phyloP scores from a whole-genome alignment of 1,140 invertebrate genomes.

The Sesamia nonagrioides region DNA sequence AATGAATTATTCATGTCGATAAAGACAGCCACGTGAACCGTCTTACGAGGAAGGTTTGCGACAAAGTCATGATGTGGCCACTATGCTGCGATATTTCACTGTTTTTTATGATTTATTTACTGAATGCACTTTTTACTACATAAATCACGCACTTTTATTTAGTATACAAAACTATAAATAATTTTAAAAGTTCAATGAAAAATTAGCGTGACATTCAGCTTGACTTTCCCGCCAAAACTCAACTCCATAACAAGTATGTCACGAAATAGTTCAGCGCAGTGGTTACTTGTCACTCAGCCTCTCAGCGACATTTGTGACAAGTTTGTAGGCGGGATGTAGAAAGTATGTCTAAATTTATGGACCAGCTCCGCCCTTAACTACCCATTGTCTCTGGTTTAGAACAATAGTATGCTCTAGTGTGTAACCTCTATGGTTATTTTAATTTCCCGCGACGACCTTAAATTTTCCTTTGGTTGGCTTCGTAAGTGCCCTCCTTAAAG shows the following conservation, averaged over 20 bases:
- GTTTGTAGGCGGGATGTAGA: slow-evolving; percentile 51
- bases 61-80: too few relatives aligned
- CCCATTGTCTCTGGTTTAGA: slow-evolving; percentile 46
- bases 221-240: too few relatives aligned
- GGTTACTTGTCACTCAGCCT: slow-evolving; percentile 43
- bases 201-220: too few relatives aligned
- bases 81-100: too few relatives aligned
- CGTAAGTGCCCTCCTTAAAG: slow-evolving; percentile 19
- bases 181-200: too few relatives aligned
- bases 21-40: too few relatives aligned
- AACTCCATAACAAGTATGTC: neutral
- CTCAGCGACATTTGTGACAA: slow-evolving; percentile 41
- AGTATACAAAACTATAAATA: too few relatives aligned
- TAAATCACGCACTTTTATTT: too few relatives aligned
- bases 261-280: slow-evolving; percentile 20
- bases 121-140: too few relatives aligned
- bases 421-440: slow-evolving; percentile 38
- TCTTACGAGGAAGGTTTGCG: too few relatives aligned
- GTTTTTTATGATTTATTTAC: too few relatives aligned
- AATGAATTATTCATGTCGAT: too few relatives aligned
- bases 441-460: slow-evolving; percentile 25
- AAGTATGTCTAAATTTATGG: slow-evolving; percentile 52
- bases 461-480: slow-evolving; percentile 33
- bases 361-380: slow-evolving; percentile 47
- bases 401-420: slow-evolving; percentile 30